Conservation (phyloP, 2,888 invertebrate genomes). For the Lasioglossum oenotherae region DNA sequence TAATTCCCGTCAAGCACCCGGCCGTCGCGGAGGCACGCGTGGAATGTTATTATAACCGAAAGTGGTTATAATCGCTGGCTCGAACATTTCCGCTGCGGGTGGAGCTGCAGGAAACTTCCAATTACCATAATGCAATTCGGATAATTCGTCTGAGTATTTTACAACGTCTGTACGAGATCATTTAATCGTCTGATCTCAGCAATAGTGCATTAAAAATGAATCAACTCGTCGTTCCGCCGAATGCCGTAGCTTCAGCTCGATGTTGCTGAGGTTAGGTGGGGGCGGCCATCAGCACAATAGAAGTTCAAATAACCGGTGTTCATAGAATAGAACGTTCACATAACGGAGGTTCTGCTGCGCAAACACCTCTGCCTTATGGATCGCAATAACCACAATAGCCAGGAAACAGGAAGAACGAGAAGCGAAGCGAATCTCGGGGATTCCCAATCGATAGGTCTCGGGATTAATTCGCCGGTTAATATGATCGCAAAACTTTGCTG, state of each 20-base stretch:
- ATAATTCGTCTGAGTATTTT: not conserved
- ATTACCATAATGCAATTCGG: not conserved
- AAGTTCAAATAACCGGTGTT: not conserved
- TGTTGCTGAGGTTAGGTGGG: not conserved
- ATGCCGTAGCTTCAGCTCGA: not conserved
- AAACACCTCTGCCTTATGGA: not conserved
- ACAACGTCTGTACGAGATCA: no score
- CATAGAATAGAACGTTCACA: not conserved
- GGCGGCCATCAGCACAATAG: not conserved
- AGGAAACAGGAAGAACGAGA: not conserved
- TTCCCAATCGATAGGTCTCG: not conserved
- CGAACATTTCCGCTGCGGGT: not conserved
- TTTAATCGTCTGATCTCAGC: no score
- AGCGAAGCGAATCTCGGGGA: not conserved
- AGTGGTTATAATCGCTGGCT: slow-evolving; percentile 41
- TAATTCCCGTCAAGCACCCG: slow-evolving; percentile 16
- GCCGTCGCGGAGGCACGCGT: slow-evolving; percentile 3
- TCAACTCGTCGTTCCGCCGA: not conserved
- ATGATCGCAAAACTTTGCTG: slow-evolving; percentile 1
- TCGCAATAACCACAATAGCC: not conserved
- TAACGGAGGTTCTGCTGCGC: not conserved
- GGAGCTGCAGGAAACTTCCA: no score
- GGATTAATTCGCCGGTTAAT: slow-evolving; percentile 30
- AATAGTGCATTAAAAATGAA: not conserved
- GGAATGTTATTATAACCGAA: slow-evolving; percentile 35